Evolutionary conservation across 2,888 invertebrate species (phyloP).

Genomic region (Drosophila basisetae): DNA sequence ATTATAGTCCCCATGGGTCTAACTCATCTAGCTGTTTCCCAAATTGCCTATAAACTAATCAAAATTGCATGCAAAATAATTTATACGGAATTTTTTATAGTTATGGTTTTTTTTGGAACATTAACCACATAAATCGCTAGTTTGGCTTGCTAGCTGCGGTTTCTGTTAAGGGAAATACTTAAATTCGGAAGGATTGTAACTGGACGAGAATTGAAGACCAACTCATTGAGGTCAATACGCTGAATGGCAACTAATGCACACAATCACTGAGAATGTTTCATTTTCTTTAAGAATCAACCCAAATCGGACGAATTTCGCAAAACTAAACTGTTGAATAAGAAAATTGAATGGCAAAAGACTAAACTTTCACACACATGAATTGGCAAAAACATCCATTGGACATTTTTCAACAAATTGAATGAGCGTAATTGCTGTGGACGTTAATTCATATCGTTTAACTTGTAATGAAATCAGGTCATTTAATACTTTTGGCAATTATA

Average conservation of each 20-base stretch:
- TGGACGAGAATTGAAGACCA: not conserved
- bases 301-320: not conserved
- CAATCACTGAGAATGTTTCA: conserved; percentile 15
- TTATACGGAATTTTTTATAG: not conserved
- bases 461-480: not conserved
- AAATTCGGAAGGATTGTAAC: not conserved
- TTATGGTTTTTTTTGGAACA: not conserved
- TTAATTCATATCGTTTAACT: not conserved
- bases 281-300: not conserved
- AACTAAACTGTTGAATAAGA: conserved; percentile 24
- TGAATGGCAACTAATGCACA: conserved; percentile 51
- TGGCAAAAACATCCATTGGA: not conserved
- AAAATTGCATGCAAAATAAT: conserved; percentile 25
- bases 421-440: conserved; percentile 2
- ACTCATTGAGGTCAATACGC: conserved; percentile 29
- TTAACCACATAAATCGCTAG: not conserved
- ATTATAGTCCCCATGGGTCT: conserved; percentile 23
- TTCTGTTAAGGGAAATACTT: not conserved
- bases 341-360: conserved; percentile 13
- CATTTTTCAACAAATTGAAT: conserved; percentile 9
- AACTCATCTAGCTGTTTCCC: conserved; percentile 4
- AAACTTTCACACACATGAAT: conserved; percentile 19
- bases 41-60: conserved; percentile 45
- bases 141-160: not conserved
- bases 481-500: not conserved